Evolutionary conservation across 2,113 vertebrate genomes (phyloP).

Genomic region (Polyodon spathula): DNA sequence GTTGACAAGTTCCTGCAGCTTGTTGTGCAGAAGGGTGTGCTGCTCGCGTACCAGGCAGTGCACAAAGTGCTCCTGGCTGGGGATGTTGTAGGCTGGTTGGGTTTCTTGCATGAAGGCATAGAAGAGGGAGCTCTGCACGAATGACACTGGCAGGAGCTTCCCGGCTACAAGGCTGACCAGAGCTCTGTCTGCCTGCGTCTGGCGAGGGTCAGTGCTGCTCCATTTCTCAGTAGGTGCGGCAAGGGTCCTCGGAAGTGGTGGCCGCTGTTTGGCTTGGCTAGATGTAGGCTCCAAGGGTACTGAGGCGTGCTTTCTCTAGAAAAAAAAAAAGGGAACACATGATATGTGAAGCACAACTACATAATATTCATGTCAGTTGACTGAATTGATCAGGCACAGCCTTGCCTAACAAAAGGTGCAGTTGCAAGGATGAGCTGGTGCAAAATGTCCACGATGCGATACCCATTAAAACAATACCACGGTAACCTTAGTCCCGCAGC

Average conservation of each 20-base stretch:
- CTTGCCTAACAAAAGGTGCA: too few species aligned
- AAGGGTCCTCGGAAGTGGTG: background rate
- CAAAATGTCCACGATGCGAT: too few species aligned
- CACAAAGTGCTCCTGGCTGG: background rate
- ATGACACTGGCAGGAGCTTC: constrained; percentile 6
- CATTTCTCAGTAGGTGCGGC: constrained; percentile 3
- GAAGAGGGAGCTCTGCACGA: constrained; percentile 8
- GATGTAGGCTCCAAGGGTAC: constrained; percentile 11
- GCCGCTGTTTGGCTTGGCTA: constrained; percentile 2
- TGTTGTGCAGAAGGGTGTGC: background rate
- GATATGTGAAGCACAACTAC: background rate
- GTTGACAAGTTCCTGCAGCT: constrained; percentile 5
- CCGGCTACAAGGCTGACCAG: constrained; percentile 5
- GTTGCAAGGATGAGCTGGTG: too few species aligned
- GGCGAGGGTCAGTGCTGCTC: constrained; percentile 4
- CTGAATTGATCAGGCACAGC: too few species aligned
- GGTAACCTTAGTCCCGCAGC: too few species aligned
- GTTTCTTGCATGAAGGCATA: background rate
- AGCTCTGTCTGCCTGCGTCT: background rate
- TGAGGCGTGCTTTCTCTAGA: constrained; percentile 13
- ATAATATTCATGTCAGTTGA: too few species aligned
- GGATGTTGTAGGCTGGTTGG: constrained; percentile 1
- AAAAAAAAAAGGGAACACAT: background rate
- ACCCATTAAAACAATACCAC: too few species aligned
- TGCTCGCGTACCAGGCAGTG: constrained; percentile 2